Evolutionary conservation across 2,113 vertebrate genomes (phyloP), one percentile per base, ranked within the genome.

Genomic region (Phalacrocorax pelagicus): DNA sequence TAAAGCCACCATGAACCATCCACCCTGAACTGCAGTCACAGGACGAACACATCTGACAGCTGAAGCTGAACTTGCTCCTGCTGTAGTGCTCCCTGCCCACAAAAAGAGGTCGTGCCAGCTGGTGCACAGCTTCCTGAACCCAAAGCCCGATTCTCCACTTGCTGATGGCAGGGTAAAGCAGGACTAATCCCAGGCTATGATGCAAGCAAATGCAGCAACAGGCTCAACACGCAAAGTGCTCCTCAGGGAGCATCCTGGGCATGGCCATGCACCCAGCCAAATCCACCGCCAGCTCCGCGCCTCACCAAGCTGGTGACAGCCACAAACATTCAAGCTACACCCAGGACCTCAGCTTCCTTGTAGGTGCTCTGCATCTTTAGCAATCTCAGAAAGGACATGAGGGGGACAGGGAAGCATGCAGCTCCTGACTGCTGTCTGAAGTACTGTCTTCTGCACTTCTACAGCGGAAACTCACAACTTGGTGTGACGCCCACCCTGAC

Each of bases 391-490:
- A 79, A 15, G 51, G 24, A 92, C 49, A 8, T 16, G 22, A 18
- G 3, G 32, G 18, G 24, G 12, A 52, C 44, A 69, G 17, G 38
- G 54, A 12, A 32, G 12, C 32, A 30, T 0, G 1, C 44, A 69
- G 30, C 44, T 86, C 49, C 65, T 32, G 34, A 44, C 20, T 67
- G 10, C 29, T 57, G 23, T 23, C 54, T 40, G 17, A 70, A 29
- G 12, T 16, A 70, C 54, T 0, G 0, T 12, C 54, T 84, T 36
- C 46, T 10, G n/a, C 1, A 1, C 58, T 84, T 36, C 46, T 10
- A 40, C 1, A 1, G 38, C 57, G 40, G 65, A 70, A 73, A 30
- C 15, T 32, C 49, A 49, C 18, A 26, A 34, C 15, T 16, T 7
- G 34, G n/a, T 6, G 5, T 11, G 52, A 51, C 0, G 5, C 14